phyloP scores from a whole-genome alignment of 1,140 invertebrate genomes.

The Steinernema khuongi region DNA sequence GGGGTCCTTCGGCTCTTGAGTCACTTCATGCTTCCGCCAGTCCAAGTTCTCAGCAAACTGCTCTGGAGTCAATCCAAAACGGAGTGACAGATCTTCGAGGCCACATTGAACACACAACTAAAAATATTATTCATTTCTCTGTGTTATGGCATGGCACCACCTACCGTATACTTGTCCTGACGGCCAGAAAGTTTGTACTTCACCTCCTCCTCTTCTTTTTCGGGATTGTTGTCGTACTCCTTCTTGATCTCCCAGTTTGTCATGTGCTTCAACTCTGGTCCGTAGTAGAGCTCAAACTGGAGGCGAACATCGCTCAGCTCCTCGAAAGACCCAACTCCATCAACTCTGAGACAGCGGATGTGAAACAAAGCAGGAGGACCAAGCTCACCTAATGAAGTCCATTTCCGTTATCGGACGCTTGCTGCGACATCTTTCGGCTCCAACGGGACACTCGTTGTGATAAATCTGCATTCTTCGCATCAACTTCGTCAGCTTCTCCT shows the following conservation, averaged over 20 bases:
- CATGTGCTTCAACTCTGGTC: constrained; percentile 36
- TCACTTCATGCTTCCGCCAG: constrained; percentile 91
- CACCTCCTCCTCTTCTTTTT: background rate
- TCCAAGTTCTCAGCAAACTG: constrained; percentile 93
- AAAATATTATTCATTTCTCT: constrained; percentile 17
- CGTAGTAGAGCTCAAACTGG: constrained; percentile 88
- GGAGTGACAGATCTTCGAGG: constrained; percentile 39
- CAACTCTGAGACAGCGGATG: constrained; percentile 51
- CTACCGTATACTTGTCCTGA: constrained; percentile 3
- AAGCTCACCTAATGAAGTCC: constrained; percentile 61
- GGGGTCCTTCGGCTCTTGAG: constrained; percentile 78
- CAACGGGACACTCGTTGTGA: constrained; percentile 64
- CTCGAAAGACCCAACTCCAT: constrained; percentile 74
- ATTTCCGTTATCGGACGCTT: constrained; percentile 77
- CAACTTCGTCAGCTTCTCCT: constrained; percentile 73
- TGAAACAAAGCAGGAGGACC: constrained; percentile 22
- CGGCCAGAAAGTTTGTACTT: background rate
- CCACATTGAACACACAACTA: constrained; percentile 47
- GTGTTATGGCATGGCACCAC: background rate
- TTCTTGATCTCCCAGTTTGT: constrained; percentile 38
- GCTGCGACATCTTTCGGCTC: background rate
- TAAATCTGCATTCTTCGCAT: constrained; percentile 88
- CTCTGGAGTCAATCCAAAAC: constrained; percentile 88
- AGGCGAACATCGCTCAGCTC: constrained; percentile 85
- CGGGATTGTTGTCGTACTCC: background rate